Evolutionary conservation across 2,797 vertebrate species (phyloP).

Genomic region (Pseudomugil gertrudae): DNA sequence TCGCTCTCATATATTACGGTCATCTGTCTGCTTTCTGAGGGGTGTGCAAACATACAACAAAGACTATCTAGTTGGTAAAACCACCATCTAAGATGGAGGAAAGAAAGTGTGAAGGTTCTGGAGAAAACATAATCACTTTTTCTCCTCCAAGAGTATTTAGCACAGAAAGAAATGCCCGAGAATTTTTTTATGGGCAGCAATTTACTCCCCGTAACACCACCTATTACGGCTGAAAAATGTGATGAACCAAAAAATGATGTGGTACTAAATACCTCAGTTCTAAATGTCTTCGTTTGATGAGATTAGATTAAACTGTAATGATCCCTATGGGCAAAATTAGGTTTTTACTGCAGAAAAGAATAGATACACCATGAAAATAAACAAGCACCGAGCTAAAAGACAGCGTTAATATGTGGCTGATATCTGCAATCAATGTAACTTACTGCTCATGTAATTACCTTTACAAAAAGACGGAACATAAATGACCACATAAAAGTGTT

Average conservation of each 20-base stretch:
- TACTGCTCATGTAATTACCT: conserved; percentile 4
- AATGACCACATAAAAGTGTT: conserved; percentile 1
- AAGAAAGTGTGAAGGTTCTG: not conserved
- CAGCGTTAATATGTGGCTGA: conserved; percentile 40
- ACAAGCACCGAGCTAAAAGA: conserved; percentile 42
- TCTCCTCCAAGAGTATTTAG: conserved; percentile 23
- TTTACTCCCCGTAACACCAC: conserved; percentile 30
- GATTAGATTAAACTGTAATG: conserved; percentile 68
- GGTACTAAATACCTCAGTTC: conserved; percentile 55
- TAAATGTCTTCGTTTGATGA: conserved; percentile 58
- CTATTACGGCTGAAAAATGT: conserved; percentile 38
- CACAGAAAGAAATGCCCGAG: conserved; percentile 2
- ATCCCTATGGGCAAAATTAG: conserved; percentile 50
- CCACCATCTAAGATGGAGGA: conserved; percentile 23
- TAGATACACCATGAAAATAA: conserved; percentile 40
- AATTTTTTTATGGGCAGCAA: not conserved
- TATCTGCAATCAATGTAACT: conserved; percentile 20
- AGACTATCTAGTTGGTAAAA: conserved; percentile 53
- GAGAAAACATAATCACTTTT: conserved; percentile 9
- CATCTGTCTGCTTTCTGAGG: conserved; percentile 30
- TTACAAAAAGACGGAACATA: conserved; percentile 4
- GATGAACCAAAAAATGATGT: conserved; percentile 51
- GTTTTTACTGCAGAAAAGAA: conserved; percentile 46
- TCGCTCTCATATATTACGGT: conserved; percentile 36
- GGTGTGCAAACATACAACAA: conserved; percentile 41